These are phyloP conservation scores for Podarcis cretensis DNA, from an alignment of 2,113 vertebrate genomes.

Conservation along the genomic window DNA sequence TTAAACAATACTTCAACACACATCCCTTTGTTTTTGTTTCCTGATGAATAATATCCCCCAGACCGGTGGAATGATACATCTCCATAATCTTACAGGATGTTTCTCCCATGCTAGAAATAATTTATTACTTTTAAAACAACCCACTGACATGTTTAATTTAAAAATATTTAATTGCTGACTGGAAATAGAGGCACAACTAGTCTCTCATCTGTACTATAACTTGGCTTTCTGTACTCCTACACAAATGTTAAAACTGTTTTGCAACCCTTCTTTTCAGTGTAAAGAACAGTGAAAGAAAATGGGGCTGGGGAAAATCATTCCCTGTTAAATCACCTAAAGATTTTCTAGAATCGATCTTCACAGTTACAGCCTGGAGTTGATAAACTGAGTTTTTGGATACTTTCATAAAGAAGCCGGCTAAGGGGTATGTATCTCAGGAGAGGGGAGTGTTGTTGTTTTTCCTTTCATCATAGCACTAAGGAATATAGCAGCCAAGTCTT, in stretches of 20 bases:
- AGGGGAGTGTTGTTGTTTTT: too few species aligned
- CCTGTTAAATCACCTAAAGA: not conserved
- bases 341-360: not conserved
- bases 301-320: not conserved
- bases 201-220: not conserved
- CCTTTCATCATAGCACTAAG: not conserved
- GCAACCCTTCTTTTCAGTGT: not conserved
- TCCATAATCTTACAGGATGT: not conserved
- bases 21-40: not conserved
- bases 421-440: too few species aligned
- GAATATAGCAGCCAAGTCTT: not conserved
- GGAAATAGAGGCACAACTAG: not conserved
- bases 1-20: not conserved
- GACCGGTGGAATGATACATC: not conserved
- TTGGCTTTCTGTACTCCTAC: not conserved
- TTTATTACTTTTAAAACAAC: not conserved
- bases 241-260: not conserved
- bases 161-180: not conserved
- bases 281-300: not conserved
- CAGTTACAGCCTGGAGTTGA: not conserved
- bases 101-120: not conserved
- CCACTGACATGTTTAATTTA: not conserved
- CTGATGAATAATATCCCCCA: not conserved
- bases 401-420: not conserved
- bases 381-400: not conserved